Conservation (phyloP, 2,888 invertebrate species). For the Aradus depressus region DNA sequence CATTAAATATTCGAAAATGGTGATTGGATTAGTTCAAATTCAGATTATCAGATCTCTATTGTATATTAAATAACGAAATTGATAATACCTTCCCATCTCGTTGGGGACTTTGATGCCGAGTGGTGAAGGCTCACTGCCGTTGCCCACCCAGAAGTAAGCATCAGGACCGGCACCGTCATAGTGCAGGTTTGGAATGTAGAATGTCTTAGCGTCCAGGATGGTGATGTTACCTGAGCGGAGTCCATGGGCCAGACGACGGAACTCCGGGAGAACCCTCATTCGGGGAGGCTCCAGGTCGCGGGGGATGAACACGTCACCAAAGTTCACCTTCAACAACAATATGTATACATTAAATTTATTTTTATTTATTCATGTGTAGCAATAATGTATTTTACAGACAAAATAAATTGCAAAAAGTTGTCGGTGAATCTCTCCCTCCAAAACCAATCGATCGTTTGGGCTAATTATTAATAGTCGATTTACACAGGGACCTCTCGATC, state of each 20-base stretch:
- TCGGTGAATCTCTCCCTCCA: too few species aligned
- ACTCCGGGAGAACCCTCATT: slow-evolving; percentile 70
- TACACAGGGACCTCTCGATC: too few species aligned
- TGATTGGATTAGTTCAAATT: too few species aligned
- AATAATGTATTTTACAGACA: too few species aligned
- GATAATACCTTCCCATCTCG: slow-evolving; percentile 63
- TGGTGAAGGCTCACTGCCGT: slow-evolving; percentile 65
- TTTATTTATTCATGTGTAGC: too few species aligned
- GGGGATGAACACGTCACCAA: slow-evolving; percentile 75
- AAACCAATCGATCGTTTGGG: too few species aligned
- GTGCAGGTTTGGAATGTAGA: slow-evolving; percentile 83
- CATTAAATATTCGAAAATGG: too few species aligned
- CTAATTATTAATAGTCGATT: too few species aligned
- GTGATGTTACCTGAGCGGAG: slow-evolving; percentile 83
- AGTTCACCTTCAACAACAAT: slow-evolving; percentile 57
- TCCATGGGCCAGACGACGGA: slow-evolving; percentile 76
- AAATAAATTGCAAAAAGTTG: too few species aligned
- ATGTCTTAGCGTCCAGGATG: slow-evolving; percentile 80
- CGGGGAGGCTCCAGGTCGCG: slow-evolving; percentile 64
- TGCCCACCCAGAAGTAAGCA: slow-evolving; percentile 92
- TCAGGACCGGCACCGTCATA: slow-evolving; percentile 87
- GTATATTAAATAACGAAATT: too few species aligned
- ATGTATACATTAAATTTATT: background rate
- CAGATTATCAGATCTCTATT: too few species aligned
- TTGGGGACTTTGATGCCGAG: slow-evolving; percentile 83